A percentile compares a stretch with the other conserved stretches of the same genome.
phyloP scores from a whole-genome alignment of 2,113 vertebrate species.

The Anoura caudifer region DNA sequence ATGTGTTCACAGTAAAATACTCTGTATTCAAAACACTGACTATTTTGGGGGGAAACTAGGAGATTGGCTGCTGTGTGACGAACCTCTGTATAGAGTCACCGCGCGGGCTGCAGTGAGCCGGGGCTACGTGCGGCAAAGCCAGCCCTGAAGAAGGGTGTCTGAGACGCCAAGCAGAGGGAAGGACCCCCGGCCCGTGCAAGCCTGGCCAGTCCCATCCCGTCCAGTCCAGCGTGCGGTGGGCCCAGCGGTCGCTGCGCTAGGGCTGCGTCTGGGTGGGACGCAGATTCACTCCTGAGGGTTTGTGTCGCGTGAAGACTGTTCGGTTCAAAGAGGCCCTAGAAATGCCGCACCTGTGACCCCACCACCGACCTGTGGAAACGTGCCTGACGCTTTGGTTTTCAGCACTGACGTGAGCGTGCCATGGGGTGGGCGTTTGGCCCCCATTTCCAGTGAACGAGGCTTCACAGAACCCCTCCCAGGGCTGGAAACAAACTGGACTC shows the following conservation, averaged over 20 bases:
- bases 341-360: neutral
- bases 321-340: neutral
- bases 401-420: neutral
- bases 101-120: neutral
- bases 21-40: slow-evolving; percentile 43
- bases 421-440: neutral
- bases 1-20: neutral
- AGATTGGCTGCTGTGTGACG: neutral
- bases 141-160: neutral
- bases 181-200: fast-evolving
- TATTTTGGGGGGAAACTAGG: neutral
- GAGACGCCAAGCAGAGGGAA: neutral
- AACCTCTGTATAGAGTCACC: neutral
- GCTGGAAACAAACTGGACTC: neutral
- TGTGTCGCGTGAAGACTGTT: neutral
- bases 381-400: neutral
- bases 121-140: neutral
- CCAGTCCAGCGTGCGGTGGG: too few species aligned
- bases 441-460: neutral
- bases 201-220: neutral
- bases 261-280: neutral
- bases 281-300: neutral
- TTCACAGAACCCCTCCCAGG: neutral
- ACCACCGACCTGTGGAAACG: neutral
- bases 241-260: neutral